These are phyloP conservation scores for Gobius niger DNA, from an alignment of 2,113 vertebrate genomes.

Conservation along the genomic window DNA sequence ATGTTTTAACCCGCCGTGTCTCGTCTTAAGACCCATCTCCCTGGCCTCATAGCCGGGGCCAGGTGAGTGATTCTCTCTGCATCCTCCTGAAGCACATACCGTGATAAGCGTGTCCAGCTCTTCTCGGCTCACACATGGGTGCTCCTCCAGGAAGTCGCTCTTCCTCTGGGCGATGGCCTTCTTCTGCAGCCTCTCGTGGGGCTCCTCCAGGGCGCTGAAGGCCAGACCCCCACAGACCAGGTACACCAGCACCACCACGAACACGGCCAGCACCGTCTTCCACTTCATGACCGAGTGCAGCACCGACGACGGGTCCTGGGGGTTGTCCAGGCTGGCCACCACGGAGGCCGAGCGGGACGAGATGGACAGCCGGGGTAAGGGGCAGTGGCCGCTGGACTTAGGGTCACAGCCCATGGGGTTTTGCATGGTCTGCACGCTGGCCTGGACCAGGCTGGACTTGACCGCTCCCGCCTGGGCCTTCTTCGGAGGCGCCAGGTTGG, in stretches of 20 bases:
- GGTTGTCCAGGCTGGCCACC: constrained; percentile 87
- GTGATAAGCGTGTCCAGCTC: constrained; percentile 91
- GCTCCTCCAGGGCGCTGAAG: constrained; percentile 90
- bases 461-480: constrained; percentile 71
- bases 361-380: constrained; percentile 83
- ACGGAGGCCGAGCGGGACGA: constrained; percentile 84
- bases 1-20: no score
- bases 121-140: constrained; percentile 83
- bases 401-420: constrained; percentile 78
- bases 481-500: constrained; percentile 75
- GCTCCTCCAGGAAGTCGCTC: constrained; percentile 85
- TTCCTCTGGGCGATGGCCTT: constrained; percentile 88
- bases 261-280: constrained; percentile 94
- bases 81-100: constrained; percentile 82
- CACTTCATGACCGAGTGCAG: constrained; percentile 97
- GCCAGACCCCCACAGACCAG: constrained; percentile 88
- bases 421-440: constrained; percentile 77
- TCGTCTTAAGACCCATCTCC: no score
- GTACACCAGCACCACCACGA: constrained; percentile 91
- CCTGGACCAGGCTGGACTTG: constrained; percentile 76
- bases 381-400: constrained; percentile 80
- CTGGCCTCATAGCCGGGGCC: no score
- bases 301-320: constrained; percentile 72
- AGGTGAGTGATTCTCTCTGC: no score
- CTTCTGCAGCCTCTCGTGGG: constrained; percentile 90